Evolutionary conservation across 1,140 invertebrate genomes (phyloP), one percentile per base, ranked within the genome.

Genomic region (Rhizoglyphus robini): DNA sequence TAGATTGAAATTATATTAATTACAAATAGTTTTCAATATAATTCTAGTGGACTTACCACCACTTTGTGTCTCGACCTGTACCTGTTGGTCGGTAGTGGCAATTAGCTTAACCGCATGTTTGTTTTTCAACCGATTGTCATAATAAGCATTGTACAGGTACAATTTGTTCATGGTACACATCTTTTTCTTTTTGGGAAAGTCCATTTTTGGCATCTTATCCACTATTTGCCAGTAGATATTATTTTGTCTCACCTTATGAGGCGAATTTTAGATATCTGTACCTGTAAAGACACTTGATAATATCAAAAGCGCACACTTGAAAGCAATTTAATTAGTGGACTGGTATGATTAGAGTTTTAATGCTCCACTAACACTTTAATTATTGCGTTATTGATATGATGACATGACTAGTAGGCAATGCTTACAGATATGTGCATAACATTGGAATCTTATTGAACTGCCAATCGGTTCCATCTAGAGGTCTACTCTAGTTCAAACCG

Each of bases 91-190:
- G 70, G 91, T 88, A 86, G 93, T 91, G 3, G 86, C 86, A 3
- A 93, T 79, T n/a, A 93, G 84, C 5, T 89, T 79, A 1, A 94
- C 83, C 0, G 87, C 83, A 0, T 88, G 88, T 0, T 81, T 76
- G 47, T 86, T 88, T 62, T 83, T 83, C 61, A 63, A 31, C 15
- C 90, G 77, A 4, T 84, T 82, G 74, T 93, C 90, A 71, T 89
- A 86, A 74, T 90, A 94, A 15, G 90, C 90, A 0, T 87, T 88
- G 72, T 87, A 92, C 74, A 69, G 90, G 88, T 72, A 92, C 90
- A 5, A 62, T 61, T 58, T 8, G 11, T 5, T 13, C 15, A 62
- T 29, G 11, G 5, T 63, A 8, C 4, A 11, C 34, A 62, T 62
- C 11, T 62, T 62, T 41, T n/a, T n/a, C n/a, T n/a, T n/a, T n/a